Evolutionary conservation across 2,797 vertebrate species (phyloP), one percentile per base, ranked within the genome.

Genomic region (Acrossocheilus fasciatus): DNA sequence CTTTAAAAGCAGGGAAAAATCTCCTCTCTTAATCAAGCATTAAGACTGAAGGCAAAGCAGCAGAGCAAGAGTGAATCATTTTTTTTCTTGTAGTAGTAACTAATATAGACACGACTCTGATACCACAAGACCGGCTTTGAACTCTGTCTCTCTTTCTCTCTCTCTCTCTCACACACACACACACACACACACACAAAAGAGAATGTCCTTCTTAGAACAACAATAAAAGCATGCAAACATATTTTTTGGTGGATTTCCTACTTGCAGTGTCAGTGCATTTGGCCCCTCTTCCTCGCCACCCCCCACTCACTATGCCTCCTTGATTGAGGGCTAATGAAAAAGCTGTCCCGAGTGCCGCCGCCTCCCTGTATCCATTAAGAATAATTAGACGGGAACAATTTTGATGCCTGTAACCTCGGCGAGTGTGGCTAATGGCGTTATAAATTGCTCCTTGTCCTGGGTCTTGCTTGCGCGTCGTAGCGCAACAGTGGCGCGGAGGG

Each of bases 301-400:
- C 62, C 74, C 30, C 72, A 41, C 34, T 39, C 90, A 91, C 92
- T 92, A 92, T 91, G 97, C 97, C 96, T 96, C 94, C 96, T 96
- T 99, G 98, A 99, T 99, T 99, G 98, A 99, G 97, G 97, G 97
- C 97, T 99, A 99, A 99, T 99, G 98, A 99, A 99, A 99, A 99
- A 98, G 98, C 98, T 98, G 98, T 98, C 98, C 98, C 97, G 96
- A 96, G 94, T 97, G 96, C 93, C 96, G 96, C 97, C 98, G 97
- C 97, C 98, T 98, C 97, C 98, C 97, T 98, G 97, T 99, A 98
- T 99, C 98, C 98, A 99, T 99, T 99, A 99, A 97, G 98, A 99
- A 99, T 99, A 99, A 99, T 99, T 99, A 99, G 96, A 95, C 96
- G 96, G 97, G 98, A 98, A 98, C 97, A 98, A 97, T 98, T 99